phyloP scores from a whole-genome alignment of 2,797 vertebrate species.

The Muscicapa striata region DNA sequence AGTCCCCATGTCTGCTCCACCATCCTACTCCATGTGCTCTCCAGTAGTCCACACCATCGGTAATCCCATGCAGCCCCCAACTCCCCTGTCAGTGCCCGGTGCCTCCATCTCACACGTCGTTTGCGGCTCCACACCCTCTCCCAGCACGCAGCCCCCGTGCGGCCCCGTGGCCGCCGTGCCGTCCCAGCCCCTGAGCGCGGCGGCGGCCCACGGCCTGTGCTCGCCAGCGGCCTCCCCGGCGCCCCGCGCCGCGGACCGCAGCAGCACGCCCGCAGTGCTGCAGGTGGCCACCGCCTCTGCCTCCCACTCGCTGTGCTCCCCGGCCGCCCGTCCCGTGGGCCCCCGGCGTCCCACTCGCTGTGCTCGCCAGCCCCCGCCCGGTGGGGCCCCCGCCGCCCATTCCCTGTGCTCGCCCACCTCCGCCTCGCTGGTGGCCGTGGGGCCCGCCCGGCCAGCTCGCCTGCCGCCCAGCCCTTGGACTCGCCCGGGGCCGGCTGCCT shows the following conservation, averaged over 20 bases:
- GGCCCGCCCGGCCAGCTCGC: not conserved
- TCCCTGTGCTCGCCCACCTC: not conserved
- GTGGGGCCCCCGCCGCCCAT: not conserved
- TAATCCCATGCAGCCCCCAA: not conserved
- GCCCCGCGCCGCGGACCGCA: not conserved
- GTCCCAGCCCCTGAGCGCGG: not conserved
- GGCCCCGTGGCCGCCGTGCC: not conserved
- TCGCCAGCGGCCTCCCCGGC: not conserved
- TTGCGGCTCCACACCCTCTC: not conserved
- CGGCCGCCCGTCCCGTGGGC: not conserved
- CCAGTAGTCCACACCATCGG: not conserved
- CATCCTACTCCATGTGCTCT: not conserved
- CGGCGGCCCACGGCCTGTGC: accelerated
- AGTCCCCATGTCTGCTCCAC: not conserved
- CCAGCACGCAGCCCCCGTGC: not conserved
- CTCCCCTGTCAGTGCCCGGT: not conserved
- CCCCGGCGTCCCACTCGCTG: not conserved
- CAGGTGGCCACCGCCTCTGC: not conserved
- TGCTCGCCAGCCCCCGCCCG: not conserved
- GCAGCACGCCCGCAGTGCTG: not conserved
- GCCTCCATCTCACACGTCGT: not conserved
- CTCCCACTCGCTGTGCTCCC: not conserved
- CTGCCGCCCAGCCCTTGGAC: accelerated
- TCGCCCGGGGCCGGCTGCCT: accelerated
- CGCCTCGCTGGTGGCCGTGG: not conserved